Base-by-base conservation (phyloP, 2,797 vertebrate species). In the Chromis chromis region DNA sequence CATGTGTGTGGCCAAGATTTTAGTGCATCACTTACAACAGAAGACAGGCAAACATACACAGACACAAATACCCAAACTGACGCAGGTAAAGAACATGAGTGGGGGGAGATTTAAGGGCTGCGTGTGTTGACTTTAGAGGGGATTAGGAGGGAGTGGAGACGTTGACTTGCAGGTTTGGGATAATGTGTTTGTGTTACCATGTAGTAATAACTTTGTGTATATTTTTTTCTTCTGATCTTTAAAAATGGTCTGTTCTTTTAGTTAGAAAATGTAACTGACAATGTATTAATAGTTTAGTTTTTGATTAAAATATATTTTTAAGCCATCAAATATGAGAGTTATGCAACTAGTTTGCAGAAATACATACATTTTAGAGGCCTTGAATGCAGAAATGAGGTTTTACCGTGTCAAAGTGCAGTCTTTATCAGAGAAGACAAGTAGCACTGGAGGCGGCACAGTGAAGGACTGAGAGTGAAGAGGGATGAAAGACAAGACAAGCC, bases 401-500 rank as follows among this genome's bases (percentile, higher is more conserved):
- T 28, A 42, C 28, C 31, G 31, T 31, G 31, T 31, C 31, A 31
- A 31, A 31, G 31, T 31, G 31, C 10, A 11, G 0, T 6, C 3
- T 55, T 36, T 49, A 68, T 66, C 39, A 42, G 62, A 61, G 67
- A 39, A 44, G 24, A 17, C 2, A 44, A 57, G 87, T n/a, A 60
- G 74, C 63, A 8, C 13, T 61, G 59, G 33, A 42, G 61, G 53
- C 17, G 13, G 52, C 57, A 9, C 44, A 65, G 68, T 17, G 76
- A 80, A 54, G 55, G 58, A 44, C 11, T 48, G 58, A 65, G 77
- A 70, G 55, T 50, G 72, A 73, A 52, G 53, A 44, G 21, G n/a
- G 74, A 74, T 76, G 84, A 85, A 59, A 85, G 80, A 86, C 63
- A 16, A 55, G 60, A 74, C 65, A 21, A 79, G 64, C 56, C 78